A percentile compares a stretch with the other conserved stretches of the same genome.
Conservation (phyloP, 2,888 invertebrate species). For the Mythimna pallens region DNA sequence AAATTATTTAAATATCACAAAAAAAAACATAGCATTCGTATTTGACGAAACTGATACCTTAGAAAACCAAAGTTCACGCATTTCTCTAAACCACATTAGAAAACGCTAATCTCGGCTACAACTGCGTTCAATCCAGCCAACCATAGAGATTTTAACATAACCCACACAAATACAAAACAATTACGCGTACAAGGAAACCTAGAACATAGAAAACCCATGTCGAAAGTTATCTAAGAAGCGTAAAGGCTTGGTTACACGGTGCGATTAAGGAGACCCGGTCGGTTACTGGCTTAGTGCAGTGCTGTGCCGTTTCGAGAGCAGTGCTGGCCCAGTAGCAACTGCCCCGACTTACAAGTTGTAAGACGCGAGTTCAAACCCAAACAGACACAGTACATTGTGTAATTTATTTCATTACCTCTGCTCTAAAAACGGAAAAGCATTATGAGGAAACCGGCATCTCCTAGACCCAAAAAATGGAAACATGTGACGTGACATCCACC, state of each 20-base stretch:
- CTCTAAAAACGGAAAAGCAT: too few relatives aligned
- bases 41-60: background rate
- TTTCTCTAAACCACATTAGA: constrained; percentile 44
- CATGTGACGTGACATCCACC: too few relatives aligned
- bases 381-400: too few relatives aligned
- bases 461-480: too few relatives aligned
- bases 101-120: constrained; percentile 8
- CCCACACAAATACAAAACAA: constrained; percentile 46
- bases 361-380: too few relatives aligned
- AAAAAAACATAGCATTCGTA: background rate
- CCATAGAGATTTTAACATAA: constrained; percentile 22
- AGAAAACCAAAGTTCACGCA: constrained; percentile 34
- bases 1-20: too few relatives aligned
- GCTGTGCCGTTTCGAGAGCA: background rate
- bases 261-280: background rate
- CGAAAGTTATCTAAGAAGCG: constrained; percentile 39
- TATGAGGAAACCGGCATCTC: too few relatives aligned
- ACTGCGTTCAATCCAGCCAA: constrained; percentile 11
- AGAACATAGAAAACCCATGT: constrained; percentile 50
- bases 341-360: too few relatives aligned
- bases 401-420: too few relatives aligned
- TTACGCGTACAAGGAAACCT: constrained; percentile 42
- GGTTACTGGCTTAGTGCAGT: constrained; percentile 2
- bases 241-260: constrained; percentile 34
- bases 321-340: too few relatives aligned